Evolutionary conservation across 2,113 vertebrate species (phyloP).

Genomic region (Phocoena phocoena): DNA sequence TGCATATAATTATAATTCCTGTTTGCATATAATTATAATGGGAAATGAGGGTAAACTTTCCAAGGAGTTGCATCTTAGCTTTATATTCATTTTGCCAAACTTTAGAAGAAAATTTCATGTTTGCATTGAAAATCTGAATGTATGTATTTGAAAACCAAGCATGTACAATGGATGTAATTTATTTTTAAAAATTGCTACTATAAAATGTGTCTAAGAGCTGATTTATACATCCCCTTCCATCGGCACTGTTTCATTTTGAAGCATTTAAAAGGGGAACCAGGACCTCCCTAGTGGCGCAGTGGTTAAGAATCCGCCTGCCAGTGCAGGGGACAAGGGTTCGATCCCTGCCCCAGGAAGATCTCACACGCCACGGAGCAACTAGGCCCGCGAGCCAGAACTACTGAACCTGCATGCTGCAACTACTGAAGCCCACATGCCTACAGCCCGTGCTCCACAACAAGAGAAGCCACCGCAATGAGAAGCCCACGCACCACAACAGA

Average conservation of each 20-base stretch:
- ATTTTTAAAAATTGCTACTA: neutral
- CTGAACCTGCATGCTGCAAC: no score
- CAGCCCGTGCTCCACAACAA: no score
- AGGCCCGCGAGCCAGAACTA: no score
- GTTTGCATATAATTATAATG: slow-evolving; percentile 11
- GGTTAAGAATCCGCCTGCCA: no score
- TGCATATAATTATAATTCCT: neutral
- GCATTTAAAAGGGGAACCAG: neutral
- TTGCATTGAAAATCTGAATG: neutral
- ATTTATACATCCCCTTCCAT: neutral
- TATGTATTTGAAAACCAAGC: slow-evolving; percentile 28
- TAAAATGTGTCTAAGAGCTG: neutral
- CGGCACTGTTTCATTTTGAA: neutral
- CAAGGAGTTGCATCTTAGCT: neutral
- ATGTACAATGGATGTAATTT: neutral
- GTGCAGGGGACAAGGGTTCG: no score
- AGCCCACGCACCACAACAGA: no score
- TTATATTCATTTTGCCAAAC: neutral
- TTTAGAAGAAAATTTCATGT: neutral
- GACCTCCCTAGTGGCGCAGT: no score
- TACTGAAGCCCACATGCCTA: no score
- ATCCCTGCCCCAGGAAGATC: no score
- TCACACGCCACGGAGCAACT: no score
- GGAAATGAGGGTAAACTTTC: neutral
- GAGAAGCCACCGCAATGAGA: no score